Percentiles rank a stretch among this genome's conserved stretches.
Conservation (phyloP, 2,113 vertebrate genomes). For the Pyrgilauda ruficollis region DNA sequence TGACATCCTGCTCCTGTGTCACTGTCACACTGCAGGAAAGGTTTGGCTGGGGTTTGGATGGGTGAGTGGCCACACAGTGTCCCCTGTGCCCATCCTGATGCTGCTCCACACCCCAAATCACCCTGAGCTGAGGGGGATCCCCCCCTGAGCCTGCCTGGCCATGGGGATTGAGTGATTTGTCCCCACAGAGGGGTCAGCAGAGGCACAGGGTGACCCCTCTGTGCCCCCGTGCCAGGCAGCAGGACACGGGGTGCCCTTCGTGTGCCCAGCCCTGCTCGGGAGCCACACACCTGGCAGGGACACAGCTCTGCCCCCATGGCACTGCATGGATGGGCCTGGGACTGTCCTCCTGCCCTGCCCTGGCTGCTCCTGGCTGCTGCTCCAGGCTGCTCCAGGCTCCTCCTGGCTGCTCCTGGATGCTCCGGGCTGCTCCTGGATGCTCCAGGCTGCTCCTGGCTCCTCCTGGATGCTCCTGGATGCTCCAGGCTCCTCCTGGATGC, state of each 20-base stretch:
- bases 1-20: too few relatives aligned
- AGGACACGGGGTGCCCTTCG: neutral
- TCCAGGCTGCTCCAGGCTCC: too few relatives aligned
- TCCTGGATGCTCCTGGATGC: too few relatives aligned
- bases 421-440: too few relatives aligned
- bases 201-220: neutral
- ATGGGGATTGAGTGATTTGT: neutral
- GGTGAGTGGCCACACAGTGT: neutral
- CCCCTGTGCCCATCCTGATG: neutral
- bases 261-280: neutral
- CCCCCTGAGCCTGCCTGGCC: neutral
- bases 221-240: neutral
- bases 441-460: too few relatives aligned
- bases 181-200: accelerated
- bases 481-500: too few relatives aligned
- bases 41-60: neutral
- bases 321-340: neutral
- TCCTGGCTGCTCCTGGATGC: too few relatives aligned
- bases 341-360: neutral
- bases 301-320: neutral
- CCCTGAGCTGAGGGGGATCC: neutral
- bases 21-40: neutral
- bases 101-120: neutral
- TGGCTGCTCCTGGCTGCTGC: too few relatives aligned
- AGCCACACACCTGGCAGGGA: neutral